Evolutionary conservation across 2,797 vertebrate genomes (phyloP).

Genomic region (Sebastes kiyomatsui): DNA sequence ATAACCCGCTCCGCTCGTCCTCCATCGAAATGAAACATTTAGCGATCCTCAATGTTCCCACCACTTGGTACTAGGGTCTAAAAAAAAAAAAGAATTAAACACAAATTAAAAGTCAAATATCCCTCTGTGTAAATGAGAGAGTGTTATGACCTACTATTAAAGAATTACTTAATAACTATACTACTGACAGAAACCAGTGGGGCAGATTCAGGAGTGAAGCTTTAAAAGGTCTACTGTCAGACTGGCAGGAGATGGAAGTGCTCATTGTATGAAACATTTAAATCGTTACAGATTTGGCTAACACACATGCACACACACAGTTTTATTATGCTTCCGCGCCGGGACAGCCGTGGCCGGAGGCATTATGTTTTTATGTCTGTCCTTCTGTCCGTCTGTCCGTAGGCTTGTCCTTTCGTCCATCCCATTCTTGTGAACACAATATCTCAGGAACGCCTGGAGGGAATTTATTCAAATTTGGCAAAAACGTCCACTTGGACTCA

Average conservation of each 20-base stretch:
- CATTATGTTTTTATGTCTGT: too few species aligned
- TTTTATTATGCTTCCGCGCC: background rate
- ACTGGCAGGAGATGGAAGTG: background rate
- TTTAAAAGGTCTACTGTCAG: conserved; percentile 19
- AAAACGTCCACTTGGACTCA: too few species aligned
- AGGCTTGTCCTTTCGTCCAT: too few species aligned
- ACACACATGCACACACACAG: background rate
- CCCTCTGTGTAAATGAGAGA: conserved; percentile 44
- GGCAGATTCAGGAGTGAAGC: conserved; percentile 7
- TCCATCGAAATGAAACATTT: conserved; percentile 72
- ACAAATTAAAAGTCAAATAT: conserved; percentile 63
- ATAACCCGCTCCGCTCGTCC: conserved; percentile 47
- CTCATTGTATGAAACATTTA: background rate
- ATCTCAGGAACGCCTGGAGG: too few species aligned
- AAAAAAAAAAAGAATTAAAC: conserved; percentile 36
- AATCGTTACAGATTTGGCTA: background rate
- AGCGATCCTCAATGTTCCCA: conserved; percentile 44
- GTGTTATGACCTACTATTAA: conserved; percentile 44
- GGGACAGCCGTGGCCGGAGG: too few species aligned
- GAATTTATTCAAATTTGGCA: too few species aligned
- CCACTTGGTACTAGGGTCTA: background rate
- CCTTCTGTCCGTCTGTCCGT: too few species aligned
- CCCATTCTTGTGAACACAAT: too few species aligned
- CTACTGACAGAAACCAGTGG: conserved; percentile 32
- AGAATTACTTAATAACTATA: conserved; percentile 45